Evolutionary conservation across 2,797 vertebrate species (phyloP).

Genomic region (Phoebastria nigripes): DNA sequence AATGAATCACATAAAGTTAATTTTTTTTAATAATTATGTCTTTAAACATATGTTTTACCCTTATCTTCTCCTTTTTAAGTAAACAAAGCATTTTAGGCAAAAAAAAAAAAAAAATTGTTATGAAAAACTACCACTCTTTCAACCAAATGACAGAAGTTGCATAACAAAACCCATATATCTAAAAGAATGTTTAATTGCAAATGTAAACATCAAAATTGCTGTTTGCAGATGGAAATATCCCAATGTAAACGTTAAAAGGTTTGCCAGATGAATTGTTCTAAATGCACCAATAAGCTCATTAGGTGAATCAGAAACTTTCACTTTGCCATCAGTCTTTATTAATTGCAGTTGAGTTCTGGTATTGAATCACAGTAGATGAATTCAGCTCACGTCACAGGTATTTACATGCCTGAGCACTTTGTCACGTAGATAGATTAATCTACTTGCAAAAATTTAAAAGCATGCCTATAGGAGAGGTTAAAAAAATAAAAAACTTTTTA

Average conservation of each 20-base stretch:
- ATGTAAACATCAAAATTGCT: background rate
- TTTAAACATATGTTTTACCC: background rate
- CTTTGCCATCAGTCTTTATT: slow-evolving; percentile 43
- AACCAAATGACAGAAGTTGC: background rate
- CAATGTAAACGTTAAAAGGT: background rate
- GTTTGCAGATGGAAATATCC: background rate
- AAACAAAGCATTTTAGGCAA: background rate
- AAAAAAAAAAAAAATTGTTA: background rate
- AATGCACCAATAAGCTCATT: slow-evolving; percentile 16
- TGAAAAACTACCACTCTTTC: background rate
- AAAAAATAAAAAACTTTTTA: background rate
- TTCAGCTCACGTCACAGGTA: slow-evolving; percentile 17
- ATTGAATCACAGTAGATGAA: background rate
- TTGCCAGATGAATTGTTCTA: slow-evolving; percentile 17
- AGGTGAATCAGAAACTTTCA: slow-evolving; percentile 22
- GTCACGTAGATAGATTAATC: background rate
- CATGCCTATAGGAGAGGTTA: background rate
- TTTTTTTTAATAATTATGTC: background rate
- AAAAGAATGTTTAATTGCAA: background rate
- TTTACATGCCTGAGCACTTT: slow-evolving; percentile 19
- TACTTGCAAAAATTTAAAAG: background rate
- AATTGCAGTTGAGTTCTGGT: slow-evolving; percentile 13
- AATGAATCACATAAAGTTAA: background rate
- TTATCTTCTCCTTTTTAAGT: background rate
- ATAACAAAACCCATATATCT: background rate